Evolutionary conservation across 2,113 vertebrate genomes (phyloP).

Genomic region (Silurus meridionalis): DNA sequence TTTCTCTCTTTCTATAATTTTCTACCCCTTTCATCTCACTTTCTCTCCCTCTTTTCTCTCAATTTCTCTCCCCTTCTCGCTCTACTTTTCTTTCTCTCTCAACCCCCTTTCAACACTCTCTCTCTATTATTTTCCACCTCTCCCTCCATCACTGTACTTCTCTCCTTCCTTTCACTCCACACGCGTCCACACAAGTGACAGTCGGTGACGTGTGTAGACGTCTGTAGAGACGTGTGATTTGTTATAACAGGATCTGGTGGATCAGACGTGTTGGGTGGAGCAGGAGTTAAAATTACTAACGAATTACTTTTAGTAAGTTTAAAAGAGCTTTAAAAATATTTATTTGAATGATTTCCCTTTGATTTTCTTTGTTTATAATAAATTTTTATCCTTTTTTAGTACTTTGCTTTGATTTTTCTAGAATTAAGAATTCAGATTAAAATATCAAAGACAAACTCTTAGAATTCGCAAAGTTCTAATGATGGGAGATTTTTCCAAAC

Average conservation of each 20-base stretch:
- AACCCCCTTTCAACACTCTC: slow-evolving; percentile 18
- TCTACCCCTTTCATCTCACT: neutral
- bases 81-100: neutral
- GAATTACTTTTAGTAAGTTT: no score
- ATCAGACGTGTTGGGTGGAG: no score
- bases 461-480: neutral
- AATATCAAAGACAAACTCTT: neutral
- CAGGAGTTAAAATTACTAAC: no score
- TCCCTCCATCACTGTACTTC: neutral
- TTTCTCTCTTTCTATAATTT: neutral
- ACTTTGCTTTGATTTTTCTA: neutral
- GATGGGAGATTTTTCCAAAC: neutral
- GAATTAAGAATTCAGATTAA: neutral
- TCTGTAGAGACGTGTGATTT: neutral
- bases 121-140: neutral
- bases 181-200: neutral
- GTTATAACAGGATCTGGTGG: neutral
- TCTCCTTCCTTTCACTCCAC: neutral
- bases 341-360: no score
- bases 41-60: neutral
- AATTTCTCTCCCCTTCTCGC: neutral
- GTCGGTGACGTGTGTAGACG: neutral
- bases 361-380: no score
- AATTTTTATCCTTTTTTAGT: neutral
- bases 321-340: no score